Conservation (phyloP, 53 echinoderm and acorn worm species). For the Actinopyga echinites region DNA sequence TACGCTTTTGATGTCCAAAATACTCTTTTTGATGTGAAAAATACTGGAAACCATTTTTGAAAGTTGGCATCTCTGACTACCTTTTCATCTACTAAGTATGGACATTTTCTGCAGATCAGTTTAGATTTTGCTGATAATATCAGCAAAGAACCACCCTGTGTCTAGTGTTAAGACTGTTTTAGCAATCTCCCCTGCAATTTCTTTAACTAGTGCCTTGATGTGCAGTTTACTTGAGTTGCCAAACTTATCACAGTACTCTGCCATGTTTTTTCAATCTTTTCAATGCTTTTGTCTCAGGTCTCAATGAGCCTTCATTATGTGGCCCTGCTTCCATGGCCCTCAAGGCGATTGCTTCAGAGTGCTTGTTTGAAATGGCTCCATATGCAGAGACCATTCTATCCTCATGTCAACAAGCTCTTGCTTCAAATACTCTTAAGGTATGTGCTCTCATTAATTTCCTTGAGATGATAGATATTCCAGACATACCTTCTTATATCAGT, state of each 20-base stretch:
- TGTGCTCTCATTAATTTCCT: neutral
- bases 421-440: slow-evolving; percentile 82
- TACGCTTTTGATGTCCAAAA: no score
- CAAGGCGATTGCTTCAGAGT: slow-evolving; percentile 91
- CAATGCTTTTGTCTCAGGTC: slow-evolving; percentile 49
- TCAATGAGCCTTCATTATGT: slow-evolving; percentile 77
- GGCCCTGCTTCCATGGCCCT: slow-evolving; percentile 92
- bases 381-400: slow-evolving; percentile 84
- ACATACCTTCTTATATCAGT: neutral
- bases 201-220: neutral
- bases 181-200: neutral
- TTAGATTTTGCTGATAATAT: no score
- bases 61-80: no score
- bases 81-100: no score
- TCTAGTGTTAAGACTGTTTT: no score
- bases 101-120: no score
- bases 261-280: neutral
- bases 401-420: slow-evolving; percentile 72
- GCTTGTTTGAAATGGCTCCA: slow-evolving; percentile 73
- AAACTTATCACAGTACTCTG: no score
- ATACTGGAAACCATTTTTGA: no score
- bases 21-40: no score
- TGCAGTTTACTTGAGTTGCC: no score
- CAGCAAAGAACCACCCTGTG: no score
- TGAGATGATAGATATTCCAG: neutral